phyloP scores from a whole-genome alignment of 2,888 invertebrate species.

The Watsonalla cultraria region DNA sequence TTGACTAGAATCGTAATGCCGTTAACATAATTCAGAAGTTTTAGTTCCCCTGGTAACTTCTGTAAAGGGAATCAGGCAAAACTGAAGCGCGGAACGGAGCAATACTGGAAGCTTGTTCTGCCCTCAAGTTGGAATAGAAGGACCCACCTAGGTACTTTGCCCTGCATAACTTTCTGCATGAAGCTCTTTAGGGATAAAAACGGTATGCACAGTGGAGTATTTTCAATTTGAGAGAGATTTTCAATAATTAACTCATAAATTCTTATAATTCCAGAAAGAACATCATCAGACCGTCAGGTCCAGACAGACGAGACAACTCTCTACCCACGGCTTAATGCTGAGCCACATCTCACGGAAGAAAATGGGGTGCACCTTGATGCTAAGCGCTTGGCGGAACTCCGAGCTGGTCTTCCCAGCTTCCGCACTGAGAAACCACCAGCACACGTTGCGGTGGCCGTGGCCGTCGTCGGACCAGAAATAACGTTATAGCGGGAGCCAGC shows the following conservation, averaged over 20 bases:
- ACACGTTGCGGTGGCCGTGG: slow-evolving; percentile 29
- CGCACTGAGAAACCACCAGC: slow-evolving; percentile 14
- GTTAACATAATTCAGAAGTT: too few species aligned
- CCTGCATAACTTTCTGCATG: too few species aligned
- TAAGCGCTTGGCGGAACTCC: slow-evolving; percentile 30
- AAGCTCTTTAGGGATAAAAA: background rate
- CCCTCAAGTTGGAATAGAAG: too few species aligned
- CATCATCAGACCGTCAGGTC: slow-evolving; percentile 51
- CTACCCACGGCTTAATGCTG: slow-evolving; percentile 20
- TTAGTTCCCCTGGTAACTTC: too few species aligned
- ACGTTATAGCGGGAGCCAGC: slow-evolving; percentile 31
- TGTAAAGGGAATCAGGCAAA: too few species aligned
- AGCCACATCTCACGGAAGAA: slow-evolving; percentile 7
- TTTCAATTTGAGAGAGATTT: too few species aligned
- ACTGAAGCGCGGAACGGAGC: too few species aligned
- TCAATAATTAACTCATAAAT: too few species aligned
- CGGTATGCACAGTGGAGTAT: too few species aligned
- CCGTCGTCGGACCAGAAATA: slow-evolving; percentile 26
- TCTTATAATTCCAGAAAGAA: slow-evolving; percentile 32
- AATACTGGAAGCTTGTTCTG: too few species aligned
- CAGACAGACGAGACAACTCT: slow-evolving; percentile 53
- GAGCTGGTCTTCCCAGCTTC: slow-evolving; percentile 23
- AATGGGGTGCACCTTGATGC: slow-evolving; percentile 34
- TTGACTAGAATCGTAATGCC: too few species aligned
- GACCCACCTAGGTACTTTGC: too few species aligned